Base-by-base conservation (phyloP, 2,888 invertebrate genomes). In the Drosophila anomalipes region DNA sequence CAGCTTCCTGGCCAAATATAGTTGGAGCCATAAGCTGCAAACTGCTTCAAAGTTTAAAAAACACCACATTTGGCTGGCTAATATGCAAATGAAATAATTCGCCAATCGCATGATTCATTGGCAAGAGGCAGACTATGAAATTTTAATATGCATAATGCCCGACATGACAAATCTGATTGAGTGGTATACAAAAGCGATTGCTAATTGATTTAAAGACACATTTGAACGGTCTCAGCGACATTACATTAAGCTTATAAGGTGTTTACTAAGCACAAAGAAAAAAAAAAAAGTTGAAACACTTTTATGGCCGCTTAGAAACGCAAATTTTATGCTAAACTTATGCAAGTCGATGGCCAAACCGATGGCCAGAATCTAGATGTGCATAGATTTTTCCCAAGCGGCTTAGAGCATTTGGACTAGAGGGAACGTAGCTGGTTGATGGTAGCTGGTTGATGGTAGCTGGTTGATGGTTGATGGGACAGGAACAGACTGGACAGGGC, bases 191-290 rank as follows among this genome's bases (percentile, higher is more conserved):
- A 61, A 79, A 64, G 70, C 57, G 49, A 61, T 33, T 65, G 70
- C 81, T 89, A 86, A 86, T 86, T 86, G 86, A 89, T 89, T 89
- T 89, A 89, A 70, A 84, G 76, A 67, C 86, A 73, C 80, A 80
- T 71, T 65, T 74, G 58, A 79, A 76, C 68, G 76, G 70, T 64
- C 64, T 62, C 47, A 57, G 62, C 68, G 62, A 69, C 70, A 79
- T 84, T 87, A 84, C 85, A 86, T 86, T 87, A 87, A 78, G 86
- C 90, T 89, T 86, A 86, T 89, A 86, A 89, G 90, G 86, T 89
- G 86, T 85, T 89, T 86, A 86, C 79, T 59, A 71, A 74, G 70
- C 73, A 28, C 32, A 57, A 63, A 12, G 28, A 22, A 37, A 51
- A 63, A 49, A 22, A 37, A 51, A 63, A 49, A 64, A 61, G 44